Evolutionary conservation across 2,113 vertebrate species (phyloP), one percentile per base, ranked within the genome.

Genomic region (Sinocyclocheilus grahami): DNA sequence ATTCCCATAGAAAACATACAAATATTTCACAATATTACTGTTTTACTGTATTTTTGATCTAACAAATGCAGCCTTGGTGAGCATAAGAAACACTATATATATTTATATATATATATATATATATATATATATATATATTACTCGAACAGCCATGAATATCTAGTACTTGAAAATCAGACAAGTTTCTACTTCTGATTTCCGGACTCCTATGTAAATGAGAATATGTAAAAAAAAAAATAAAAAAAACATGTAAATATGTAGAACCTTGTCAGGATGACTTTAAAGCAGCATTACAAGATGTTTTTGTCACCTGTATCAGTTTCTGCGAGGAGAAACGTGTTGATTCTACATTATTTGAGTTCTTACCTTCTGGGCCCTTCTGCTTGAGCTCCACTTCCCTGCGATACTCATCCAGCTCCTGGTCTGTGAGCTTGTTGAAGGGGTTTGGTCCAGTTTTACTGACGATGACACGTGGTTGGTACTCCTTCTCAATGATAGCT

Each of bases 401-500:
- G 90, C 96, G 96, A 90, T 99, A 99, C 3, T 97, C 98, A 24
- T 99, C 98, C 93, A 99, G 94, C 86, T 99, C 98, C 76, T 94
- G 96, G 90, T 99, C 97, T 0, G 97, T 98, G 88, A 97, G 95
- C 65, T 97, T 96, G 89, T 95, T 98, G 96, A 99, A 99, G 37
- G 98, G 98, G 91, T 99, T 99, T 83, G 98, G 98, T 86, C 97
- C 98, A 0, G 97, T 93, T 88, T 97, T 98, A 95, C 95, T 97
- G 91, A 99, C 94, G 0, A 99, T 95, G n/a, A 98, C 97, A 13
- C 94, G 94, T 7, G 97, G 97, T 90, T 99, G 98, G 90, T 98
- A 99, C 72, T 99, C 98, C 85, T 99, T 99, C 90, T 99, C 98
- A 9, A 99, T 99, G 88, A 99, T 99, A 88, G 98, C 97, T 93